Conservation (phyloP, 2,888 invertebrate species). For the Drosophila atroscutellata region DNA sequence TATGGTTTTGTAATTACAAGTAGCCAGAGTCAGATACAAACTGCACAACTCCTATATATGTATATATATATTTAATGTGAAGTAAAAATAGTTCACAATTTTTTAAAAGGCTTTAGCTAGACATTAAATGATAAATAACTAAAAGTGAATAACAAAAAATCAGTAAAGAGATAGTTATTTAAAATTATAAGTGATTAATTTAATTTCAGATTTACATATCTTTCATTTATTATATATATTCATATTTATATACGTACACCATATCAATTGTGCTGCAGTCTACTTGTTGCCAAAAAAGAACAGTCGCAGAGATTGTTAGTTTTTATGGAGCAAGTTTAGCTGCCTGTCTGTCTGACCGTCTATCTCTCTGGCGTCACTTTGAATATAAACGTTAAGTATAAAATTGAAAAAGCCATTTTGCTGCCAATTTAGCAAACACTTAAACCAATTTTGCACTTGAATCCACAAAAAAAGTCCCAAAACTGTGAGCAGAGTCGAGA, state of each 20-base stretch:
- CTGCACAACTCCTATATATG: slow-evolving; percentile 7
- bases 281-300: slow-evolving; percentile 53
- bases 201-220: neutral
- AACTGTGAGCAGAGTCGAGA: slow-evolving; percentile 21
- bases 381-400: slow-evolving; percentile 75
- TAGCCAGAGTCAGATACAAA: slow-evolving; percentile 33
- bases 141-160: neutral
- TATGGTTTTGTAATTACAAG: slow-evolving; percentile 65
- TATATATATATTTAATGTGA: slow-evolving; percentile 4
- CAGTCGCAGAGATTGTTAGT: slow-evolving; percentile 42
- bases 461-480: slow-evolving; percentile 65
- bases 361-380: slow-evolving; percentile 58
- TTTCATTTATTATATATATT: neutral
- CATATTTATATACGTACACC: neutral
- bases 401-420: slow-evolving; percentile 85
- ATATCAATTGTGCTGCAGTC: slow-evolving; percentile 52
- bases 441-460: slow-evolving; percentile 84
- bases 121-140: neutral
- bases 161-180: no score
- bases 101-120: neutral
- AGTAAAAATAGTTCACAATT: neutral
- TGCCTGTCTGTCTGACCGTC: slow-evolving; percentile 16
- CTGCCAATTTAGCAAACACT: slow-evolving; percentile 85
- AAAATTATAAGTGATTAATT: no score
- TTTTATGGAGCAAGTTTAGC: slow-evolving; percentile 64